phyloP scores from a whole-genome alignment of 2,113 vertebrate species.

The Cyphomyrus plagiostoma region DNA sequence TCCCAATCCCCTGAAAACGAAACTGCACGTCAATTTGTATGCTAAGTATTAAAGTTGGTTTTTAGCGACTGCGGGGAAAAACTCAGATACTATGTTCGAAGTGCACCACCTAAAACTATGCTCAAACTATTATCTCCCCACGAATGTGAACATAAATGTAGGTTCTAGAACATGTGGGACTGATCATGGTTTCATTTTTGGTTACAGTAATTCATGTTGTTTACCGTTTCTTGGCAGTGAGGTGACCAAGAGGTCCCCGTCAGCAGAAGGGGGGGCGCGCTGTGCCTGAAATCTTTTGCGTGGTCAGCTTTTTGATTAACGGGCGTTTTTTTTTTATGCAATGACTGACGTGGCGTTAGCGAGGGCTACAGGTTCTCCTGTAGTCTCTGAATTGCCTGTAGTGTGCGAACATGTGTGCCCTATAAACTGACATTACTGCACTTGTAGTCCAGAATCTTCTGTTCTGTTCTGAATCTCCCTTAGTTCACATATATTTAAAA shows the following conservation, averaged over 20 bases:
- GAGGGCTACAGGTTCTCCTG: not conserved
- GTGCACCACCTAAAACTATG: slow-evolving; percentile 43
- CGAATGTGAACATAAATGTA: slow-evolving; percentile 56
- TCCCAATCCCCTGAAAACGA: not conserved
- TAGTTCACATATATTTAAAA: not conserved
- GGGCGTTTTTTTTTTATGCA: slow-evolving; percentile 11
- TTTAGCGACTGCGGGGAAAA: not conserved
- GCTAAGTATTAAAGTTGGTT: not conserved
- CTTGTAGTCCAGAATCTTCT: not conserved
- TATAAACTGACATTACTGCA: not conserved
- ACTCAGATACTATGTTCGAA: slow-evolving; percentile 20
- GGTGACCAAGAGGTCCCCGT: slow-evolving; percentile 29
- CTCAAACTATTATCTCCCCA: slow-evolving; percentile 49
- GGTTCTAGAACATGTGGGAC: slow-evolving; percentile 62
- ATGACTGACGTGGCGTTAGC: slow-evolving; percentile 13
- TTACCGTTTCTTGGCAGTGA: slow-evolving; percentile 62
- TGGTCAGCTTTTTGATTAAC: slow-evolving; percentile 26
- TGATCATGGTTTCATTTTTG: slow-evolving; percentile 64
- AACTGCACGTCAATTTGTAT: not conserved
- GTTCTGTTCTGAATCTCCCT: not conserved
- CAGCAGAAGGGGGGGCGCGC: slow-evolving; percentile 34
- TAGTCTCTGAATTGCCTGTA: not conserved
- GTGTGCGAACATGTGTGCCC: not conserved
- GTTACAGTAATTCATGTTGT: slow-evolving; percentile 60
- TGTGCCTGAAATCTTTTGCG: slow-evolving; percentile 48